Percentiles rank a stretch among this genome's conserved stretches.
Evolutionary conservation across 1,140 invertebrate species (phyloP).

Genomic region (Drosophila pandora): DNA sequence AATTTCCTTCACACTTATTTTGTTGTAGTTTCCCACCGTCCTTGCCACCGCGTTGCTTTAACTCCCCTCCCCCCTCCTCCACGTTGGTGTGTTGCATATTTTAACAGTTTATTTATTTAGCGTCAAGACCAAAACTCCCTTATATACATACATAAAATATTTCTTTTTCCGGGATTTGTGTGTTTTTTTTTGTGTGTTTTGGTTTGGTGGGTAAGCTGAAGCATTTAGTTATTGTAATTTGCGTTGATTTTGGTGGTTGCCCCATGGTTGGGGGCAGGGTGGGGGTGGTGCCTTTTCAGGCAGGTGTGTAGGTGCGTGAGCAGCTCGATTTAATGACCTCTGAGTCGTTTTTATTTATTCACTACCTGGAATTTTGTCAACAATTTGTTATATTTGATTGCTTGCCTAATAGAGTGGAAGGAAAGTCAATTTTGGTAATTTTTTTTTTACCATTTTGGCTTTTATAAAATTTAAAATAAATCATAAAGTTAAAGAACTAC

Average conservation of each 20-base stretch:
- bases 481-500: background rate
- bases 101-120: constrained; percentile 78
- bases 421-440: background rate
- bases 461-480: background rate
- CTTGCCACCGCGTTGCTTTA: background rate
- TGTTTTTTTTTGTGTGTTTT: constrained; percentile 12
- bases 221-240: constrained; percentile 77
- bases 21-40: constrained; percentile 1
- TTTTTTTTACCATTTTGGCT: background rate
- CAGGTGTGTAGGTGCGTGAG: constrained; percentile 54
- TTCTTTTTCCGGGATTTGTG: constrained; percentile 4
- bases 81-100: constrained; percentile 57
- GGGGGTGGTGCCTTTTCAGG: constrained; percentile 12
- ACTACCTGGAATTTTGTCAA: constrained; percentile 71
- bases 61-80: background rate
- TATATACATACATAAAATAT: constrained; percentile 29
- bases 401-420: constrained; percentile 12
- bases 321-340: constrained; percentile 64
- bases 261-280: too few relatives aligned
- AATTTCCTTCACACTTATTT: constrained; percentile 70
- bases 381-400: constrained; percentile 79
- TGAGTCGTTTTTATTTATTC: constrained; percentile 55
- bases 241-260: constrained; percentile 37
- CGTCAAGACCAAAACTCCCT: constrained; percentile 44
- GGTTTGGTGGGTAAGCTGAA: constrained; percentile 38